Conservation (phyloP, 2,888 invertebrate genomes). For the Timandra comae region DNA sequence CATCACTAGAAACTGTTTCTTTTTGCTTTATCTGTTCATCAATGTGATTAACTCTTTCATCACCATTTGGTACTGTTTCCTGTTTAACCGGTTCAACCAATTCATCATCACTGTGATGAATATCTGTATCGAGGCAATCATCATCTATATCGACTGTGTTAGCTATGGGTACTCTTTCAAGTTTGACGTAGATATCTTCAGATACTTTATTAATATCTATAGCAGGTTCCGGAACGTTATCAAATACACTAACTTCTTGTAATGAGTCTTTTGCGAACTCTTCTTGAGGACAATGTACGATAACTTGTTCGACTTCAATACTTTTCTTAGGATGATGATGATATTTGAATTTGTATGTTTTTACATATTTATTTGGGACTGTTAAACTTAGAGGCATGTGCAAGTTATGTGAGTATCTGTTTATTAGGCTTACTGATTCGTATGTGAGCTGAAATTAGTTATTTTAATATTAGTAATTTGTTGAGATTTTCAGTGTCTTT, state of each 20-base stretch:
- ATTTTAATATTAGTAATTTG: background rate
- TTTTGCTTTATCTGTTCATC: constrained; percentile 9
- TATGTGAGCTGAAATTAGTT: constrained; percentile 28
- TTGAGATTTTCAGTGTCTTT: background rate
- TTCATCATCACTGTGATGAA: too few relatives aligned
- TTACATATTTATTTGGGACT: constrained; percentile 26
- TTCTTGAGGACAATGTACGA: too few relatives aligned
- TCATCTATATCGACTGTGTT: too few relatives aligned
- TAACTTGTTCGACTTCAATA: constrained; percentile 17
- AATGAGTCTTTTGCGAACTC: too few relatives aligned
- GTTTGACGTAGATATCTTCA: background rate
- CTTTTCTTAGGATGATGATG: constrained; percentile 12
- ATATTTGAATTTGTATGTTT: constrained; percentile 28
- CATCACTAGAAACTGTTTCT: constrained; percentile 13
- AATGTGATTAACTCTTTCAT: constrained; percentile 6
- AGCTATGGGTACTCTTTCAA: too few relatives aligned
- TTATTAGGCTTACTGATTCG: constrained; percentile 35
- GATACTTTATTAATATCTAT: too few relatives aligned
- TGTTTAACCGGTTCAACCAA: too few relatives aligned
- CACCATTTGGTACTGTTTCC: too few relatives aligned
- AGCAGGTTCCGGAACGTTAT: too few relatives aligned
- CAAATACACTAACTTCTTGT: too few relatives aligned
- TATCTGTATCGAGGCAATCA: constrained; percentile 8
- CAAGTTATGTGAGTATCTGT: constrained; percentile 31
- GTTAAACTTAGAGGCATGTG: constrained; percentile 32